phyloP scores from a whole-genome alignment of 1,140 invertebrate genomes.

The Drosophila pseudoobscura region DNA sequence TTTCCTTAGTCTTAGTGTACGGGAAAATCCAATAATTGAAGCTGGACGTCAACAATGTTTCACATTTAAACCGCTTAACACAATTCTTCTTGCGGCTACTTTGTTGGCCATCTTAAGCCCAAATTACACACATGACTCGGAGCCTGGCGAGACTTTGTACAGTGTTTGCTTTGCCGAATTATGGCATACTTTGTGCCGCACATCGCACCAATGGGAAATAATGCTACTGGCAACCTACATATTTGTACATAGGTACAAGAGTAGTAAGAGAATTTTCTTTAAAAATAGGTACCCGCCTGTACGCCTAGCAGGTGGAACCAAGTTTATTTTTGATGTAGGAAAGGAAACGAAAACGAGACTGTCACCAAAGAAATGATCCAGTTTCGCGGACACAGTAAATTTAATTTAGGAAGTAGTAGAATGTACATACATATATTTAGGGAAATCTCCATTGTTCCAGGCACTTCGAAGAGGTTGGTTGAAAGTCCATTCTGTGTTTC shows the following conservation, averaged over 20 bases:
- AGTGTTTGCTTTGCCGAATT: constrained; percentile 28
- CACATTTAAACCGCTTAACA: constrained; percentile 52
- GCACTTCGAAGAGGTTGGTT: too few species aligned
- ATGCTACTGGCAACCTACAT: too few species aligned
- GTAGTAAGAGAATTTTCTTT: neutral
- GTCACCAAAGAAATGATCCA: too few species aligned
- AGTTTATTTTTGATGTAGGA: too few species aligned
- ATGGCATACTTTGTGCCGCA: constrained; percentile 18
- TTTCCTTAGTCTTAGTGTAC: constrained; percentile 7
- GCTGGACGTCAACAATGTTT: constrained; percentile 33
- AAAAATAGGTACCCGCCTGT: too few species aligned
- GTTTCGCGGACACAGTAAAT: too few species aligned
- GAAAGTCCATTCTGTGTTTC: too few species aligned
- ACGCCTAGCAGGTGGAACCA: too few species aligned
- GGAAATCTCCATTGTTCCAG: too few species aligned
- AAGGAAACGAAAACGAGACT: too few species aligned
- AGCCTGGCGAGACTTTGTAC: neutral
- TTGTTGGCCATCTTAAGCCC: constrained; percentile 46
- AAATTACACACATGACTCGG: constrained; percentile 46
- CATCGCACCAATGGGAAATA: neutral
- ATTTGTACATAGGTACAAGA: neutral
- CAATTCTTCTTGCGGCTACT: constrained; percentile 23
- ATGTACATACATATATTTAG: too few species aligned
- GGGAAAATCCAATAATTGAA: constrained; percentile 38
- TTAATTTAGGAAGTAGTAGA: too few species aligned